A percentile compares a stretch with the other conserved stretches of the same genome.
Conservation (phyloP, 2,888 invertebrate genomes). For the Temnothorax ravouxi region DNA sequence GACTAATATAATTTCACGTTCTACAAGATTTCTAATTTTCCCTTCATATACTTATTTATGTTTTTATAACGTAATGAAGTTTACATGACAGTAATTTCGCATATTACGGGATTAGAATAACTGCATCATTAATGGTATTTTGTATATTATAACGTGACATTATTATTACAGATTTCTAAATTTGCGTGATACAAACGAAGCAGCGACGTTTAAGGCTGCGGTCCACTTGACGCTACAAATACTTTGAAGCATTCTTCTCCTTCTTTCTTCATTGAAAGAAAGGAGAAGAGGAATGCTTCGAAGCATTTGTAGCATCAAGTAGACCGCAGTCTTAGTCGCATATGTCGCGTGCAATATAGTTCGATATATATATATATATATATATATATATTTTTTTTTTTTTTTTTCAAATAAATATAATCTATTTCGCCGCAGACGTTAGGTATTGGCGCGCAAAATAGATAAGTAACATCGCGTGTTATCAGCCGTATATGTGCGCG, state of each 20-base stretch:
- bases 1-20: not conserved
- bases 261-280: too few species aligned
- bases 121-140: not conserved
- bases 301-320: too few species aligned
- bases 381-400: too few species aligned
- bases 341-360: not conserved
- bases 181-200: not conserved
- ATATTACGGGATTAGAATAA: not conserved
- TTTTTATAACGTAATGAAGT: not conserved
- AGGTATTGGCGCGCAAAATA: not conserved
- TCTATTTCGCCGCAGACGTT: not conserved
- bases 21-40: not conserved
- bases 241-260: too few species aligned
- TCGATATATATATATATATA: too few species aligned
- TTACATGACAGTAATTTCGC: not conserved
- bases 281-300: too few species aligned
- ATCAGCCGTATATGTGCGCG: not conserved
- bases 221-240: too few species aligned
- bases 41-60: not conserved
- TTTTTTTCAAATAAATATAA: not conserved
- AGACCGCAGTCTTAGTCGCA: not conserved
- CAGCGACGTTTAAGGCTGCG: not conserved
- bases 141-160: not conserved
- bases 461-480: not conserved
- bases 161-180: not conserved